Percentiles rank a stretch among this genome's conserved stretches.
These are phyloP conservation scores for Pachliopta kotzebuea DNA, from an alignment of 2,888 invertebrate genomes.

Conservation along the genomic window DNA sequence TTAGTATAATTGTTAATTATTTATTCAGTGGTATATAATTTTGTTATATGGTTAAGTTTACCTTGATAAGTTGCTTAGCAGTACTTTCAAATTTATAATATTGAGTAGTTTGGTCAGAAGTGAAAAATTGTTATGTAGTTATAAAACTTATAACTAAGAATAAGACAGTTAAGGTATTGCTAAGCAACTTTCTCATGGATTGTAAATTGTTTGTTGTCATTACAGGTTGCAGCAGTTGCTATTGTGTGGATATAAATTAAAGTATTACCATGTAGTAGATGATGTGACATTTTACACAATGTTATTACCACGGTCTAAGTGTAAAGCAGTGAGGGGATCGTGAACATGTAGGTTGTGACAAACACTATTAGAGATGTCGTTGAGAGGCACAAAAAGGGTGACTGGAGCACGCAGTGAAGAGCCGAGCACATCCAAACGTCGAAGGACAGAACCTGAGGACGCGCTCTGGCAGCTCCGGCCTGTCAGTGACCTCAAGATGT, in stretches of 20 bases:
- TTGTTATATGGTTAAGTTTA: too few relatives aligned
- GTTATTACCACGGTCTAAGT: slow-evolving; percentile 74
- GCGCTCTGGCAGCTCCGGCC: slow-evolving; percentile 90
- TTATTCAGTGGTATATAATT: too few relatives aligned
- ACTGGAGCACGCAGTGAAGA: slow-evolving; percentile 68
- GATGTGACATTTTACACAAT: slow-evolving; percentile 76
- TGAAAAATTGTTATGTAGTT: too few relatives aligned
- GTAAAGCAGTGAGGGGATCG: slow-evolving; percentile 66
- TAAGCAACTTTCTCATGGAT: too few relatives aligned
- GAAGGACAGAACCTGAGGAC: slow-evolving; percentile 70
- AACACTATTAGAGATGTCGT: slow-evolving; percentile 64
- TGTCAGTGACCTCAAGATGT: slow-evolving; percentile 92
- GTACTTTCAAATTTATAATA: too few relatives aligned
- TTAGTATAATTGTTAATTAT: not conserved
- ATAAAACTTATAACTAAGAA: too few relatives aligned
- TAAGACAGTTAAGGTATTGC: too few relatives aligned
- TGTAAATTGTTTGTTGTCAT: slow-evolving; percentile 30
- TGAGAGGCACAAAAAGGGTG: slow-evolving; percentile 75
- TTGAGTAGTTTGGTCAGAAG: too few relatives aligned
- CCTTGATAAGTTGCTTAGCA: too few relatives aligned
- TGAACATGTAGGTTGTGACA: slow-evolving; percentile 76
- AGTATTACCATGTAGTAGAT: slow-evolving; percentile 71
- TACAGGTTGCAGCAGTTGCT: slow-evolving; percentile 57
- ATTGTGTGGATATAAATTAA: slow-evolving; percentile 51
- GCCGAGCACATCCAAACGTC: slow-evolving; percentile 69